Evolutionary conservation across 2,888 invertebrate genomes (phyloP).

Genomic region (Merodon equestris): DNA sequence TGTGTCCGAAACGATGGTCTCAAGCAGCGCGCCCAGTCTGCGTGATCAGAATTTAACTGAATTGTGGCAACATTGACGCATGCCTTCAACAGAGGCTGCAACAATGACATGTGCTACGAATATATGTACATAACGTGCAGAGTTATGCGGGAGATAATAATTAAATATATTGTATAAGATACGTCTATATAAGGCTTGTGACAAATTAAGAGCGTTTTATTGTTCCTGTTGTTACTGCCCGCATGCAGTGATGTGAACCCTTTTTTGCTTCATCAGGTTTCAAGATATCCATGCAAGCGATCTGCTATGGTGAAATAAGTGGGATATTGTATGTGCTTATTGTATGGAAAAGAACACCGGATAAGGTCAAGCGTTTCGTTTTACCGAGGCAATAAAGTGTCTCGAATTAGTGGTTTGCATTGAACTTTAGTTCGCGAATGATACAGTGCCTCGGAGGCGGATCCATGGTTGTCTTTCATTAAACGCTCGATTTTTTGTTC

Average conservation of each 20-base stretch:
- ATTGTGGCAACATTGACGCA: conserved; percentile 37
- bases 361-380: too few species aligned
- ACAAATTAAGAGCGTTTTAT: conserved; percentile 67
- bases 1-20: conserved; percentile 40
- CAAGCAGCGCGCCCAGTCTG: conserved; percentile 66
- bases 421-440: too few species aligned
- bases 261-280: conserved; percentile 49
- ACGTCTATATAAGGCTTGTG: conserved; percentile 32
- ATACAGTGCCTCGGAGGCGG: too few species aligned
- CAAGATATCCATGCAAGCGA: conserved; percentile 26
- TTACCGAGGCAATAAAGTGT: too few species aligned
- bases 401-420: too few species aligned
- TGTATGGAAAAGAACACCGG: too few species aligned
- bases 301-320: too few species aligned
- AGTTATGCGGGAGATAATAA: conserved; percentile 68
- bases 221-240: conserved; percentile 49
- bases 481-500: too few species aligned
- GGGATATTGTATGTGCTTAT: too few species aligned
- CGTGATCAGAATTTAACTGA: conserved; percentile 60
- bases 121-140: conserved; percentile 18
- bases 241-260: conserved; percentile 54
- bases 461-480: too few species aligned
- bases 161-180: conserved; percentile 23
- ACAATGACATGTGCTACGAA: conserved; percentile 51
- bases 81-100: conserved; percentile 63